Conservation (phyloP, 2,888 invertebrate genomes). For the Metopia argyrocephala region DNA sequence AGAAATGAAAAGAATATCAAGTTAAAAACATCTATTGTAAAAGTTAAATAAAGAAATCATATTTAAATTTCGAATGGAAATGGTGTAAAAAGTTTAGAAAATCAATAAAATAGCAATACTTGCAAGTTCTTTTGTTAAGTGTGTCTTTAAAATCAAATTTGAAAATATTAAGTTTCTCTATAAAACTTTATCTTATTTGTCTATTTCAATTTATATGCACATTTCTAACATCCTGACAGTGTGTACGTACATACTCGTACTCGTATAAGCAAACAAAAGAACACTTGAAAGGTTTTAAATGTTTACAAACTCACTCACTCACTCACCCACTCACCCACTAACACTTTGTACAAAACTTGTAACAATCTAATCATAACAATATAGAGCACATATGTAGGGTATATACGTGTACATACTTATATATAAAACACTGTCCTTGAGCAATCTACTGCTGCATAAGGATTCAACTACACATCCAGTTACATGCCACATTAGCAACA, state of each 20-base stretch:
- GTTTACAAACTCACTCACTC: constrained; percentile 23
- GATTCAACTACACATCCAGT: neutral
- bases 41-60: neutral
- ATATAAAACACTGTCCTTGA: constrained; percentile 57
- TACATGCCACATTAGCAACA: neutral
- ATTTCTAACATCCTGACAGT: constrained; percentile 46
- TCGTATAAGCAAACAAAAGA: constrained; percentile 44
- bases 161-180: constrained; percentile 23
- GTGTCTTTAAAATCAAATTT: constrained; percentile 7
- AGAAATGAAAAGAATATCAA: neutral
- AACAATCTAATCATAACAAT: constrained; percentile 52
- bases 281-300: constrained; percentile 36
- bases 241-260: too few relatives aligned
- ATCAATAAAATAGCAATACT: neutral
- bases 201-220: constrained; percentile 42
- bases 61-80: neutral
- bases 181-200: constrained; percentile 32
- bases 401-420: constrained; percentile 29
- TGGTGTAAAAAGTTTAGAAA: neutral
- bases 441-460: neutral
- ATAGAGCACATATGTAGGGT: constrained; percentile 34
- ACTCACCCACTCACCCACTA: neutral
- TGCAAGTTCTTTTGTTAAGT: neutral
- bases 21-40: neutral
- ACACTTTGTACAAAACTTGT: neutral